Conservation (phyloP, 1,140 invertebrate genomes). For the Homalodisca vitripennis region DNA sequence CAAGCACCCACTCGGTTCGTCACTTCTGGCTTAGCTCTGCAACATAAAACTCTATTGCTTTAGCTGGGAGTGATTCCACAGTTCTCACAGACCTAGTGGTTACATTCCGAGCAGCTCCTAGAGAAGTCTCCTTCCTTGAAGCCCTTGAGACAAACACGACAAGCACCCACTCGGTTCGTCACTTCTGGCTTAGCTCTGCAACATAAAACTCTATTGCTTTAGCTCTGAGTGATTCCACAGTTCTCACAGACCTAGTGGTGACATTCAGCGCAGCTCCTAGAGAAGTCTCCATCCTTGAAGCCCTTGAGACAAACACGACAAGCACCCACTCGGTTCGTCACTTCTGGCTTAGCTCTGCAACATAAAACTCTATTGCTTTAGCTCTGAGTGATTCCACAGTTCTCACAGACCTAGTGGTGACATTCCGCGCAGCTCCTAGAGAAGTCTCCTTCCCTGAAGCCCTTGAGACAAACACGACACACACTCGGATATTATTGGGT, state of each 20-base stretch:
- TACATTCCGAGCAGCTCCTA: constrained; percentile 81
- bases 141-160: constrained; percentile 82
- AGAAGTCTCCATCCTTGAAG: constrained; percentile 78
- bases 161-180: constrained; percentile 68
- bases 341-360: constrained; percentile 49
- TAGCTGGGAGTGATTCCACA: too few relatives aligned
- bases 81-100: constrained; percentile 87
- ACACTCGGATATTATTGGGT: too few relatives aligned
- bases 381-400: too few relatives aligned
- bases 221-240: constrained; percentile 57
- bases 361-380: too few relatives aligned
- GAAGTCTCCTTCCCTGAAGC: constrained; percentile 80
- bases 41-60: too few relatives aligned
- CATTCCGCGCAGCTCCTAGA: constrained; percentile 83
- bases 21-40: constrained; percentile 50
- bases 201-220: too few relatives aligned
- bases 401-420: constrained; percentile 85
- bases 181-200: constrained; percentile 50
- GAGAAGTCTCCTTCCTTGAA: constrained; percentile 82
- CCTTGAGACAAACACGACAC: constrained; percentile 83
- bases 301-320: constrained; percentile 73
- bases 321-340: constrained; percentile 66
- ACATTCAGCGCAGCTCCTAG: constrained; percentile 81
- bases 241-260: constrained; percentile 88
- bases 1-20: constrained; percentile 72